Base-by-base conservation (phyloP, 2,888 invertebrate genomes). In the Geophilus truncorum region DNA sequence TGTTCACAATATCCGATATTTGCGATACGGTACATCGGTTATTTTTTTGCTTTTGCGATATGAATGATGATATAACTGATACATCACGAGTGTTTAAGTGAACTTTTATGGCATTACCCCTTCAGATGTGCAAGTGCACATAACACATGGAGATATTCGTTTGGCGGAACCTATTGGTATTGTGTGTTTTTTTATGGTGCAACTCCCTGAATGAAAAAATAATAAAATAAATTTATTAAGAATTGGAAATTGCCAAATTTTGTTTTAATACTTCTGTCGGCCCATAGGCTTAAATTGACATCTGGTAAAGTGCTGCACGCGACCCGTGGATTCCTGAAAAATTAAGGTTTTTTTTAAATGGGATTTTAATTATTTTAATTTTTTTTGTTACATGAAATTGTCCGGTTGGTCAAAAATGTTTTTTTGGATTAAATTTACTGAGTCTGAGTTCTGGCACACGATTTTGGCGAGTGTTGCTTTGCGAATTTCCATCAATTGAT, bases 361-460 rank as follows among this genome's bases (percentile, higher is more conserved):
- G 5, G n/a, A 9, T 9, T 28, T 15, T 76, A 28, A 25, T 25
- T 28, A 25, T 57, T 9, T 9, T 2, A 57, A 21, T 77, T 25
- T 30, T 5, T 18, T 30, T 21, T 85, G 87, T 87, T 84, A 93
- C 90, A 95, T 88, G 90, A 95, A 95, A 85, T 94, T 93, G 86
- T 94, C 94, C 0, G 96, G 96, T 83, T 96, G 89, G 86, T 97
- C 96, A 85, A 97, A 95, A 0, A 94, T 92, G 6, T 94, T 93
- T 78, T 95, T 90, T 86, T 97, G 97, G 87, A 97, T 94, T 81
- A 94, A 93, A 2, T 92, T 92, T 51, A 92, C 90, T 5, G 92
- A 89, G 86, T 97, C 97, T 86, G 95, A 91, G 88, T 97, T 97
- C 83, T 96, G 94, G 85, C 97, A 98, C 81, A 95, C 87, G 0